Evolutionary conservation across 2,888 invertebrate species (phyloP).

Genomic region (Sinotaia quadrata): DNA sequence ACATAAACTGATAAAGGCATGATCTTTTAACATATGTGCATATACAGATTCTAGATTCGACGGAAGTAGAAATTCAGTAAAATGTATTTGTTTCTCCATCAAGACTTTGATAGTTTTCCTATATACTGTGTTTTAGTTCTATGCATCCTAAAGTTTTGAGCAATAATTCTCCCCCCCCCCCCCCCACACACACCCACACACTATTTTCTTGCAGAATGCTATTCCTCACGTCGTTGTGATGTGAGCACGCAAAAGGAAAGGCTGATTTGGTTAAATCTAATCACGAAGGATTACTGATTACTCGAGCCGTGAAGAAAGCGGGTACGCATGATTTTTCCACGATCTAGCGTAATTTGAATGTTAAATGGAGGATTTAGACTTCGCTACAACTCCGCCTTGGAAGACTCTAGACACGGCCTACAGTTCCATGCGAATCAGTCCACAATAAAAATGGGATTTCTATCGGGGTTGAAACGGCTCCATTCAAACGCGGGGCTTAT

Average conservation of each 20-base stretch:
- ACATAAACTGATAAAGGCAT: too few relatives aligned
- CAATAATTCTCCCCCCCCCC: too few relatives aligned
- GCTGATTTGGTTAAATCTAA: constrained; percentile 37
- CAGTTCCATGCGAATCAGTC: constrained; percentile 29
- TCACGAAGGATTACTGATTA: constrained; percentile 33
- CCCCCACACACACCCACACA: too few relatives aligned
- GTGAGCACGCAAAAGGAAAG: constrained; percentile 1
- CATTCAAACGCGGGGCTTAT: constrained; percentile 34
- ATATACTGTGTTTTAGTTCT: too few relatives aligned
- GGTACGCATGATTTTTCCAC: constrained; percentile 31
- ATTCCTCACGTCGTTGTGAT: too few relatives aligned
- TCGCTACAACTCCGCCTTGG: constrained; percentile 23
- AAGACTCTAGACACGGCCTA: constrained; percentile 22
- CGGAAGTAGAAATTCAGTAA: too few relatives aligned
- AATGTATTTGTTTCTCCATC: too few relatives aligned
- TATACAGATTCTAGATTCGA: too few relatives aligned
- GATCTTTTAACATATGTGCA: too few relatives aligned
- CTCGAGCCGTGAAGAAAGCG: constrained; percentile 30
- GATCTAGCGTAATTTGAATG: constrained; percentile 40
- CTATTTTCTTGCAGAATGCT: too few relatives aligned
- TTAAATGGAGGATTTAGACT: constrained; percentile 42
- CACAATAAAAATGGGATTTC: constrained; percentile 42
- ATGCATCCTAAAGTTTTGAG: too few relatives aligned
- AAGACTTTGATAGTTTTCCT: too few relatives aligned
- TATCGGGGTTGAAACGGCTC: constrained; percentile 31